These are phyloP conservation scores for Manis crassicaudata DNA, from an alignment of 2,797 vertebrate genomes.

Conservation along the genomic window DNA sequence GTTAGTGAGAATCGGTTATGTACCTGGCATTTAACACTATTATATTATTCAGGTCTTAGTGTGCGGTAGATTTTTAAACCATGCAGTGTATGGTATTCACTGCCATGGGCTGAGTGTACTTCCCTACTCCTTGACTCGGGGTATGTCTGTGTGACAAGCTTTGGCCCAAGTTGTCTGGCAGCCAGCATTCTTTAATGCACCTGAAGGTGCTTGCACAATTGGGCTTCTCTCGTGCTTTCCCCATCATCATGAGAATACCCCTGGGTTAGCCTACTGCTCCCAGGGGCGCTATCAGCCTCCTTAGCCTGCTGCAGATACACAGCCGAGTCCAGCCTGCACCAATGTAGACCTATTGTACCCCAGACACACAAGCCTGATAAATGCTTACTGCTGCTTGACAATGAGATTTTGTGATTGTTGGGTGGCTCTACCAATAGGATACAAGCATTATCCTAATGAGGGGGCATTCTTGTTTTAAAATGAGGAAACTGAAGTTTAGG, in stretches of 20 bases:
- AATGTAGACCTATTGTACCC: rapidly evolving
- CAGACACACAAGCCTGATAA: not conserved
- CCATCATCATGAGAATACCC: not conserved
- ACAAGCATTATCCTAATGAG: not conserved
- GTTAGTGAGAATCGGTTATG: not conserved
- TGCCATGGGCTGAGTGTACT: not conserved
- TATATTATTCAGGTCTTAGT: not conserved
- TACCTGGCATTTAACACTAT: not conserved
- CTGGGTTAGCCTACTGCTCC: not conserved
- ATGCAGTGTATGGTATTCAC: not conserved
- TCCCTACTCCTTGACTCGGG: not conserved
- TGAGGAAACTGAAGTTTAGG: not conserved
- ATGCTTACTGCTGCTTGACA: not conserved
- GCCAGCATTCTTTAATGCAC: not conserved
- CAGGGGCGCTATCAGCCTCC: not conserved
- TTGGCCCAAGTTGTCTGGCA: not conserved
- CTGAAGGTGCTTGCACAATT: no score
- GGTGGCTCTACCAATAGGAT: not conserved
- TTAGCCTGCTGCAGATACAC: not conserved
- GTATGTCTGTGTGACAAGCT: not conserved
- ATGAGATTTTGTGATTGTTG: not conserved
- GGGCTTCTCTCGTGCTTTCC: not conserved
- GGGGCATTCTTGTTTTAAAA: not conserved
- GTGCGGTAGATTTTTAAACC: not conserved
- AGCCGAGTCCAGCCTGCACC: not conserved